Percentiles rank a stretch among this genome's conserved stretches.
Evolutionary conservation across 1,140 invertebrate genomes (phyloP).

Genomic region (Drosophila burlai): DNA sequence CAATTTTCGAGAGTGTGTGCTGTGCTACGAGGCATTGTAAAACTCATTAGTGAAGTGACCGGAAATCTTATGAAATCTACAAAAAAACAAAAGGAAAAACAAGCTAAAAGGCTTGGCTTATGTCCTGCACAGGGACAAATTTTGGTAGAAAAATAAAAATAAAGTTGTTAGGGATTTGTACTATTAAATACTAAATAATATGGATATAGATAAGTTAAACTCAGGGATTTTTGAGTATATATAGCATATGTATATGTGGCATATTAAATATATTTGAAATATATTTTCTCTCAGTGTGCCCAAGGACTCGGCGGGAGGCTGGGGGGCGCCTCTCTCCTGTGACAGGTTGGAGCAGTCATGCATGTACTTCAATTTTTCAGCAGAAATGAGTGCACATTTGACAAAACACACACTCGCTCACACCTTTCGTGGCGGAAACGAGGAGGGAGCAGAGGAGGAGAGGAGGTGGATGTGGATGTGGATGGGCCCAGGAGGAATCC

Average conservation of each 20-base stretch:
- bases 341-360: slow-evolving; percentile 71
- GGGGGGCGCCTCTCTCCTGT: slow-evolving; percentile 8
- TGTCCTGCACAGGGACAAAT: background rate
- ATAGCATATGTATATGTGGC: background rate
- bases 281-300: background rate
- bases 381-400: slow-evolving; percentile 82
- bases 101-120: slow-evolving; percentile 57
- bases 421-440: slow-evolving; percentile 48
- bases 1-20: slow-evolving; percentile 39
- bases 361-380: slow-evolving; percentile 82
- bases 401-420: slow-evolving; percentile 66
- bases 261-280: background rate
- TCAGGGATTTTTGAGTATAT: background rate
- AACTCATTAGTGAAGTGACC: slow-evolving; percentile 82
- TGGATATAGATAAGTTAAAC: no score
- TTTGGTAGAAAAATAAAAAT: no score
- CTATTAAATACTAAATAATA: background rate
- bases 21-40: slow-evolving; percentile 69
- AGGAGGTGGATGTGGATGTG: background rate
- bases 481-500: slow-evolving; percentile 29
- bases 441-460: background rate
- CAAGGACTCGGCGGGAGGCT: background rate
- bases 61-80: slow-evolving; percentile 76
- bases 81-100: slow-evolving; percentile 33
- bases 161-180: no score